phyloP scores from a whole-genome alignment of 2,797 vertebrate genomes.

The Oreochromis grahami region DNA sequence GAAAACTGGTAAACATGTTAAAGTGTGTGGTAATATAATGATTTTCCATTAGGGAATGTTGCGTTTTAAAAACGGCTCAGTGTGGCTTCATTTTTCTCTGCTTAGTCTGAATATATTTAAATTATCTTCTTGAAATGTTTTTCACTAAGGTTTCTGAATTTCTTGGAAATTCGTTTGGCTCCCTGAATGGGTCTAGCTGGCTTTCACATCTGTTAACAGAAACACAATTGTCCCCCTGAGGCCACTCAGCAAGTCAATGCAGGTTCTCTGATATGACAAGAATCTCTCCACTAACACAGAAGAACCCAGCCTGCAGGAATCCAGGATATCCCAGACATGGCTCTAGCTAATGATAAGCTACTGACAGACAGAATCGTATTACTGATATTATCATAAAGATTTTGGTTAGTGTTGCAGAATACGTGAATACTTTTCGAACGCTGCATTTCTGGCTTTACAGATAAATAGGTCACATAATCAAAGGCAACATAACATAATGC shows the following conservation, averaged over 20 bases:
- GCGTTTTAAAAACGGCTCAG: neutral
- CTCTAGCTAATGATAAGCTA: neutral
- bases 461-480: neutral
- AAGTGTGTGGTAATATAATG: neutral
- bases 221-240: conserved; percentile 47
- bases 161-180: conserved; percentile 1
- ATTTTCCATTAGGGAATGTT: neutral
- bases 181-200: neutral
- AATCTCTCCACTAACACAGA: conserved; percentile 42
- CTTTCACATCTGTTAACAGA: conserved; percentile 37
- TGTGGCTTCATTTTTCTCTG: neutral
- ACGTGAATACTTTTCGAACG: neutral
- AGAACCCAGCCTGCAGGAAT: conserved; percentile 6
- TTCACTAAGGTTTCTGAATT: neutral
- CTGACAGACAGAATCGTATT: neutral
- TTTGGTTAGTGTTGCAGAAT: neutral
- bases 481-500: neutral
- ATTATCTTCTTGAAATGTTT: neutral
- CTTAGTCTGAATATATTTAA: neutral
- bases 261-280: conserved; percentile 58
- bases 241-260: conserved; percentile 62
- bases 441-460: neutral
- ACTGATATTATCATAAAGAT: neutral
- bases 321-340: neutral
- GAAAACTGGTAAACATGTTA: neutral